phyloP scores from a whole-genome alignment of 1,140 invertebrate genomes.

The Apis florea region DNA sequence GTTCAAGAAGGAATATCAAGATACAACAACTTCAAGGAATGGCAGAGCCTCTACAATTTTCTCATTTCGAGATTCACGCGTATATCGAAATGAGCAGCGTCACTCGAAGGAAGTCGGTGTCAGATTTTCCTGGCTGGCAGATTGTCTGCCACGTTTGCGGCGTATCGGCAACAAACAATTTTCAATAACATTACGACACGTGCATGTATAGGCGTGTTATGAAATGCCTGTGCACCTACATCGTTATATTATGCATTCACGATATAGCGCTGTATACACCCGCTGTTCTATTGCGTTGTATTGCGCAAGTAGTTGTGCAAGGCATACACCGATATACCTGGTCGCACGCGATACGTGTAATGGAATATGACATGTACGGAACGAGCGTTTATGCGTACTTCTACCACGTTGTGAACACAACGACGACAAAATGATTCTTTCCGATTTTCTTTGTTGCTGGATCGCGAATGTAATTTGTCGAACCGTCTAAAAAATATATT shows the following conservation, averaged over 20 bases:
- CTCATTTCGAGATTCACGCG: neutral
- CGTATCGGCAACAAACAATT: constrained; percentile 49
- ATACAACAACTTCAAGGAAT: too few relatives aligned
- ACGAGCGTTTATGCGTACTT: constrained; percentile 8
- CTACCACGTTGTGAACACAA: neutral
- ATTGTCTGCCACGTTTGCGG: constrained; percentile 16
- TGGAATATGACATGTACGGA: constrained; percentile 30
- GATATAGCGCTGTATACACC: constrained; percentile 4
- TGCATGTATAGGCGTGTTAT: constrained; percentile 38
- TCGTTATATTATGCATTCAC: constrained; percentile 45
- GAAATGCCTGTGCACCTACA: constrained; percentile 22
- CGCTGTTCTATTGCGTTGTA: neutral
- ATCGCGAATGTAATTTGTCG: too few relatives aligned
- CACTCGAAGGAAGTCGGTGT: constrained; percentile 23
- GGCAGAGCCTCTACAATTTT: too few relatives aligned
- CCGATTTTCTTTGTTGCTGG: neutral
- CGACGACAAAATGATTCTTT: constrained; percentile 10
- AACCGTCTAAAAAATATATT: too few relatives aligned
- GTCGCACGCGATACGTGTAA: constrained; percentile 43
- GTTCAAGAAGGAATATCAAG: too few relatives aligned
- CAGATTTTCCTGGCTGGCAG: constrained; percentile 32
- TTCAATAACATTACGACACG: constrained; percentile 53
- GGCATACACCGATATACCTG: neutral
- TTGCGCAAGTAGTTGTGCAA: neutral
- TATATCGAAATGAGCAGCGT: neutral